Evolutionary conservation across 2,888 invertebrate genomes (phyloP), one percentile per base, ranked within the genome.

Genomic region (Polymixis flavicincta): DNA sequence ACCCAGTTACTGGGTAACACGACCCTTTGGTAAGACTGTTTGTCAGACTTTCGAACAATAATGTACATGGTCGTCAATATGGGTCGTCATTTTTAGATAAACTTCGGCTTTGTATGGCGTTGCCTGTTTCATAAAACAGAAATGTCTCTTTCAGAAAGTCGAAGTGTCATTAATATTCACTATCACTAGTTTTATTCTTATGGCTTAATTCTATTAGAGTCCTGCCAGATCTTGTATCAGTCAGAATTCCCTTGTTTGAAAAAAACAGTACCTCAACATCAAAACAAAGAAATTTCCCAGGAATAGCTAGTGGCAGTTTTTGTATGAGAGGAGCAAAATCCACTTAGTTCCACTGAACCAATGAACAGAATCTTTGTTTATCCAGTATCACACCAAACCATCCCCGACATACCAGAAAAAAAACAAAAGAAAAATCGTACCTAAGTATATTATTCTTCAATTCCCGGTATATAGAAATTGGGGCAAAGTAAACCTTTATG

Each of bases 361-460:
- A 32, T 42, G 57, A 32, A 45, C 57, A 54, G 50, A 61, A 66
- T 74, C 74, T 57, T 72, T 74, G 52, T 81, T 57, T 67, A 67
- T 2, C 55, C 67, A 81, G 55, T 37, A 13, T 52, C 32, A 37
- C 48, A 22, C 32, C 7, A 25, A 45, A 22, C n/a, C 42, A 59
- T 45, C 28, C 50, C 17, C 19, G 14, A 22, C 17, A 54, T 13
- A 22, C 7, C 22, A 28, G 48, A 32, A 52, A 55, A 63, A 55
- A 25, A n/a, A 37, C 3, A 37, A 37, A 59, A 52, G 64, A 52
- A 54, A 69, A 66, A 57, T 48, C 28, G 1, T 22, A 28, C 32
- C 14, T 45, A 61, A 57, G 69, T 66, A 32, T 82, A 77, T 71
- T 78, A 78, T 83, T 71, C 32, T 78, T 72, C n/a, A 68, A 78